Evolutionary conservation across 2,113 vertebrate species (phyloP), one percentile per base, ranked within the genome.

Genomic region (Psilopogon haemacephalus): DNA sequence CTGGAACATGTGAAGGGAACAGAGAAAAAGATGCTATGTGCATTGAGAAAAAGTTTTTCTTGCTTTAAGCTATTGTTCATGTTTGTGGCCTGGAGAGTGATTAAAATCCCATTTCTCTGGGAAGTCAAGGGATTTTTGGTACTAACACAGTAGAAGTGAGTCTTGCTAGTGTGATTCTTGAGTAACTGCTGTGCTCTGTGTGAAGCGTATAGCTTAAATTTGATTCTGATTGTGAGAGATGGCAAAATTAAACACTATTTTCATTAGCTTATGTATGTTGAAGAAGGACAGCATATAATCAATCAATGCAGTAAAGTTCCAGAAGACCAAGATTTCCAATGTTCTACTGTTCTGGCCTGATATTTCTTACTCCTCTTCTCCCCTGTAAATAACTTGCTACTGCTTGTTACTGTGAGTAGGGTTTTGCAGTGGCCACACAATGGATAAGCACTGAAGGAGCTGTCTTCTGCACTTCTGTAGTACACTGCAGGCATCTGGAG

Each of bases 81-180:
- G 5, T 63, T 89, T 88, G 15, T 48, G 40, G 37, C 19, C 21
- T 73, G 46, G 13, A 4, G 3, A 72, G 33, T 88, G 15, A 67
- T 73, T 60, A 55, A 79, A 65, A 44, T 59, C 10, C 23, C 1
- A 4, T 24, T 88, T 86, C 50, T 56, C 30, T 65, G 28, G 6
- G 2, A 58, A 83, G 50, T 44, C 7, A 6, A 2, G 0, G 0
- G 0, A 5, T 35, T 80, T 86, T 69, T 80, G 9, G 5, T 35
- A 16, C 9, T 16, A 37, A 5, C 21, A 33, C 12, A 88, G 15
- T n/a, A 71, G 27, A 81, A 46, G 17, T 11, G 13, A 52, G 13
- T 83, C n/a, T 68, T 71, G 9, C 32, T 28, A 18, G 10, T 80
- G 27, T 59, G n/a, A 3, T 35, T 85, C 72, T 79, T 65, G 11